Evolutionary conservation across 2,888 invertebrate genomes (phyloP), one percentile per base, ranked within the genome.

Genomic region (Thyatira batis): DNA sequence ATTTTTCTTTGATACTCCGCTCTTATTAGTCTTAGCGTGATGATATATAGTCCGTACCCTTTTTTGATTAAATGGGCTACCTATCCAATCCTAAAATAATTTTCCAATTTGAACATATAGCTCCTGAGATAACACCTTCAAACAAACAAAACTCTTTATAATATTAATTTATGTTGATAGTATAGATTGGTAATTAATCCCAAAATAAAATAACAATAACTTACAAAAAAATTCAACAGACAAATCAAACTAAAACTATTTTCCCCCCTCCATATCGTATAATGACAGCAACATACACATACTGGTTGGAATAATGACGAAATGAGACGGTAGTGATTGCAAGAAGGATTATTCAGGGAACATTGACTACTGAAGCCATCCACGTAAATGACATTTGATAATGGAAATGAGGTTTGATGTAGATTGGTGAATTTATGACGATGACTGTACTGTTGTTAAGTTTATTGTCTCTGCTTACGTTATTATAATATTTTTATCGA

Each of bases 321-420:
- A 45, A 45, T 45, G 52, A 52, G 48, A 57, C 58, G 51, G 45
- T 52, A 58, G 60, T 57, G 61, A 61, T 63, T 61, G 60, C 57
- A 13, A 55, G 53, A 55, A 55, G 63, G 63, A 64, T 64, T 61
- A 64, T 45, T 50, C 43, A n/a, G 52, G 23, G 57, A 20, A 25
- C 44, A 48, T 54, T 54, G 49, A 45, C 44, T 52, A 50, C 49
- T 45, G 55, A 53, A 30, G 3, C 10, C 10, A 30, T 10, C 3
- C 11, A 30, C 11, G 30, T 30, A 10, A 30, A 11, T 30, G 30
- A 30, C 30, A 10, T 30, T 8, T 30, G 30, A 30, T 30, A 30
- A 10, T 8, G 17, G 39, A 20, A 49, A 45, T 54, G 50, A 43
- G 45, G 51, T 54, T 50, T 53, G 49, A 50, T 45, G 51, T 28